Evolutionary conservation across 2,113 vertebrate species (phyloP), one percentile per base, ranked within the genome.

Genomic region (Pangasianodon hypophthalmus): DNA sequence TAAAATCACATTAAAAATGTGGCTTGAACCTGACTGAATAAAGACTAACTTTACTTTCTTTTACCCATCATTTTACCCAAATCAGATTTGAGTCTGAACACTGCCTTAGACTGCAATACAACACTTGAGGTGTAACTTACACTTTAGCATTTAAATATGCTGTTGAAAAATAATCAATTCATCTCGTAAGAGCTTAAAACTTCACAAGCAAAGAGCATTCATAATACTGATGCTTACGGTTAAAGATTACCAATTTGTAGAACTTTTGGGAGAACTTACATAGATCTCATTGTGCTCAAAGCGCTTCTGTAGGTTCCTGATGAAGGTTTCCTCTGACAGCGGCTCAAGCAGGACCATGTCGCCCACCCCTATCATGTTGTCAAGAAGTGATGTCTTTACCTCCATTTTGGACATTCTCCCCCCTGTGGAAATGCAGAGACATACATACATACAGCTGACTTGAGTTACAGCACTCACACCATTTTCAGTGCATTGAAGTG

Each of bases 291-390:
- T 96, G 93, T 98, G 98, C 91, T 98, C 97, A 90, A 99, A 99
- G 92, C 98, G 98, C 8, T 98, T 97, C 93, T 95, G 97, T 93
- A 99, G 96, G 92, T 99, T 99, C 75, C 96, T 94, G 41, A 99
- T 96, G 95, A 99, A 99, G 0, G 97, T 95, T 44, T 99, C 97
- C 94, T 99, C 98, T 0, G 93, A 93, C 26, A 99, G 96, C 3
- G 98, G 98, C 89, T 99, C 98, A 6, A 99, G 92, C 88, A 99
- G 98, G 92, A 99, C 98, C 98, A 99, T 99, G 93, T 99, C 98
- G 1, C 98, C 98, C 26, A 99, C 98, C 46, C 98, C 98, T 54
- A 99, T 99, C 98, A 99, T 99, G 91, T 99, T 96, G 71, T 99
- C 98, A 48, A 99, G 95, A 94, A 99, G 98, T 3, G 98, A 99